phyloP scores from a whole-genome alignment of 2,888 invertebrate genomes.

The Tachina lurida region DNA sequence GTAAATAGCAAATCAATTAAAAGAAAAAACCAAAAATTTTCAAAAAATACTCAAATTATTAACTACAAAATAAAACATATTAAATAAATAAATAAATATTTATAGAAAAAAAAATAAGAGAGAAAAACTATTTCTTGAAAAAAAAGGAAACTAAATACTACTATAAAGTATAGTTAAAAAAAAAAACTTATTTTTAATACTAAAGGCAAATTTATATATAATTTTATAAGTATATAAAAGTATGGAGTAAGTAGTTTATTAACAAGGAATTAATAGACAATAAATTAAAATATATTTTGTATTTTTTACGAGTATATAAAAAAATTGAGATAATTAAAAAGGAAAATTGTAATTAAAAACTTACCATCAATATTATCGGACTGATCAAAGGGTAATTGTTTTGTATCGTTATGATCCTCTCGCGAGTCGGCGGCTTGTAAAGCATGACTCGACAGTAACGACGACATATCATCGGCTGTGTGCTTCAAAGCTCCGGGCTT shows the following conservation, averaged over 20 bases:
- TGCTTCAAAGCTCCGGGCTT: conserved; percentile 80
- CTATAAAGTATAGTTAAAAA: conserved; percentile 4
- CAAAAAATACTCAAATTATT: conserved; percentile 41
- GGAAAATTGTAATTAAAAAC: conserved; percentile 77
- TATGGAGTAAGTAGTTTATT: conserved; percentile 60
- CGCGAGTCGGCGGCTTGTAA: conserved; percentile 84
- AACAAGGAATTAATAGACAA: conserved; percentile 62
- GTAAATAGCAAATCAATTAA: conserved; percentile 15
- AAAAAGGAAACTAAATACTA: conserved; percentile 56
- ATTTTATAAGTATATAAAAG: conserved; percentile 37
- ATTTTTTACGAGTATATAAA: conserved; percentile 21
- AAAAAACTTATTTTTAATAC: conserved; percentile 36
- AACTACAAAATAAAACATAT: conserved; percentile 60
- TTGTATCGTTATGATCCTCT: conserved; percentile 84
- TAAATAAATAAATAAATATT: conserved; percentile 45
- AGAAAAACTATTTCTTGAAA: conserved; percentile 47
- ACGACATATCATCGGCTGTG: conserved; percentile 86
- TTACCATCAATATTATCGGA: conserved; percentile 90
- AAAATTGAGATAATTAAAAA: neutral
- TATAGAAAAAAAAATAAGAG: conserved; percentile 54
- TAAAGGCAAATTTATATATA: conserved; percentile 60
- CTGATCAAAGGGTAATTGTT: conserved; percentile 87
- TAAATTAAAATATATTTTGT: conserved; percentile 35
- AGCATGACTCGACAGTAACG: conserved; percentile 86
- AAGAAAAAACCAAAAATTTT: conserved; percentile 36